Conservation (phyloP, 2,797 vertebrate species). For the Sebastiscus tertius region DNA sequence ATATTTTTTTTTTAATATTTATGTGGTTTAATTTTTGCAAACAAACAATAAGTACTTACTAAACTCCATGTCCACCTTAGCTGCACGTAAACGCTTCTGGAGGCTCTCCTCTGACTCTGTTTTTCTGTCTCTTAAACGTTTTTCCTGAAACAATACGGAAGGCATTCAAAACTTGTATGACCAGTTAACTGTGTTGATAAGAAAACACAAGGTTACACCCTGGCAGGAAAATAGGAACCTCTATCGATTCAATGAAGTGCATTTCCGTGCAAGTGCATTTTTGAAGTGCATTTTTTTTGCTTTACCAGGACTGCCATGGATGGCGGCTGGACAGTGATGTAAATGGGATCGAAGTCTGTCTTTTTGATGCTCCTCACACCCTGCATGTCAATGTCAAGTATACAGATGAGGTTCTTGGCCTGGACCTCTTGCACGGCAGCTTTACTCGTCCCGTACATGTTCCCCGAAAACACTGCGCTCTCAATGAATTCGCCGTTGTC, state of each 20-base stretch:
- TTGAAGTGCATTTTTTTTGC: constrained; percentile 27
- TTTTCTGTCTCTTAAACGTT: constrained; percentile 89
- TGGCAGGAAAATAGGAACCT: background rate
- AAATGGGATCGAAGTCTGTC: constrained; percentile 92
- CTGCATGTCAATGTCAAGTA: constrained; percentile 97
- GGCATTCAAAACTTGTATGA: background rate
- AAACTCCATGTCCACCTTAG: constrained; percentile 87
- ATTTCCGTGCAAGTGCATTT: background rate
- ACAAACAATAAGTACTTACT: constrained; percentile 82
- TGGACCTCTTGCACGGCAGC: constrained; percentile 91
- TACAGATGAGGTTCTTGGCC: constrained; percentile 94
- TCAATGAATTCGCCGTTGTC: constrained; percentile 91
- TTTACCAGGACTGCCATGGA: constrained; percentile 90
- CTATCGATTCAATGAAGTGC: background rate
- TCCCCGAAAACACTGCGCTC: constrained; percentile 93
- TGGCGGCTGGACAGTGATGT: constrained; percentile 93
- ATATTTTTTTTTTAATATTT: background rate
- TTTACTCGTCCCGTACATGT: constrained; percentile 97
- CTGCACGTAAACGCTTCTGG: constrained; percentile 86
- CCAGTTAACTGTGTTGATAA: background rate
- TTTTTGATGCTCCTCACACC: constrained; percentile 94
- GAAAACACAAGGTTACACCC: background rate
- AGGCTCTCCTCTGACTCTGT: constrained; percentile 94
- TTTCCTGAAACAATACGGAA: constrained; percentile 82
- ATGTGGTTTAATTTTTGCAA: background rate